Evolutionary conservation across 2,888 invertebrate genomes (phyloP).

Genomic region (Dicyrtomina minuta): DNA sequence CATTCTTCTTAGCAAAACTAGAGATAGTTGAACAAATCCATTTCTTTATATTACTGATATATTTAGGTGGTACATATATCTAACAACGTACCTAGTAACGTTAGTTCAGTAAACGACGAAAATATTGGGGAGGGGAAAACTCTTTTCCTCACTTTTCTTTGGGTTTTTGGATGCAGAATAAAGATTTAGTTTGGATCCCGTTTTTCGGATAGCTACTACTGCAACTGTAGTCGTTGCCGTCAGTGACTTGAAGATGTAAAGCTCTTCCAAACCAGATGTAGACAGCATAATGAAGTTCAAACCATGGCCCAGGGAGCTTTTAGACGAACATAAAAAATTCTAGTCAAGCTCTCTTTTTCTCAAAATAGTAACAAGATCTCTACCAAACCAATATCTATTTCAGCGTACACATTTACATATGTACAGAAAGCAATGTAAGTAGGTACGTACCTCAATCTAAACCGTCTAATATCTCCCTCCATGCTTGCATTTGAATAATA

Average conservation of each 20-base stretch:
- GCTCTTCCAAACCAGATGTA: conserved; percentile 28
- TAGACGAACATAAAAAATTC: conserved; percentile 37
- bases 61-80: too few relatives aligned
- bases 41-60: too few relatives aligned
- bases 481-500: too few relatives aligned
- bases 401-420: conserved; percentile 11
- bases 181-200: too few relatives aligned
- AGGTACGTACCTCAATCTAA: background rate
- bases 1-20: background rate
- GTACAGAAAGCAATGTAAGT: background rate
- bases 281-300: conserved; percentile 37
- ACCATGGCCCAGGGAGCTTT: conserved; percentile 37
- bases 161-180: too few relatives aligned
- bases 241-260: conserved; percentile 3
- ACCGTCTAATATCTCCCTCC: background rate
- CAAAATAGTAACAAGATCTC: conserved; percentile 38
- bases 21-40: background rate
- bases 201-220: too few relatives aligned
- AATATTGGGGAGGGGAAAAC: too few relatives aligned
- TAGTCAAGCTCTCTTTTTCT: conserved; percentile 32
- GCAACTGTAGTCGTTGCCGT: too few relatives aligned
- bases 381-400: conserved; percentile 3
- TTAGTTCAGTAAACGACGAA: too few relatives aligned
- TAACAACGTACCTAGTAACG: too few relatives aligned
- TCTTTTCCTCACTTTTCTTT: background rate